Evolutionary conservation across 2,113 vertebrate genomes (phyloP).

Genomic region (Thermophis baileyi): DNA sequence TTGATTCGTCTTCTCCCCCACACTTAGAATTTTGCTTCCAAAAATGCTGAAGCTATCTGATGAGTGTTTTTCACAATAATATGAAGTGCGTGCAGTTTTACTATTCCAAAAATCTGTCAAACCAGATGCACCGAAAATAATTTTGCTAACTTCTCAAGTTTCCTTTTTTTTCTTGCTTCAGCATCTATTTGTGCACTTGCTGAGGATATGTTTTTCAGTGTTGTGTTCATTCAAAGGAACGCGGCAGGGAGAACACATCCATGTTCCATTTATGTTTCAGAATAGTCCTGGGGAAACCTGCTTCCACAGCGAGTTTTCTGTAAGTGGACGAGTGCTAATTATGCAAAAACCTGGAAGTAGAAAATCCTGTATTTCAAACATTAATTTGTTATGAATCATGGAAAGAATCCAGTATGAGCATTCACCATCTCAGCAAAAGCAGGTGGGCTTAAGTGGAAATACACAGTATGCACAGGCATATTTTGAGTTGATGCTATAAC

Average conservation of each 20-base stretch:
- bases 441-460: background rate
- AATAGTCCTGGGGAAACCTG: background rate
- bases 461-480: background rate
- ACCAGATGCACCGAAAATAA: background rate
- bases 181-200: background rate
- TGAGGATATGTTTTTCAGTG: background rate
- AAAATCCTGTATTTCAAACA: background rate
- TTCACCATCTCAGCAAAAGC: background rate
- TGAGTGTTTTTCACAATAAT: background rate
- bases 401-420: background rate
- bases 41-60: background rate
- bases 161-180: background rate
- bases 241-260: background rate
- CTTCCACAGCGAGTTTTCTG: background rate
- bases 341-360: no score
- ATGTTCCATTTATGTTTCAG: background rate
- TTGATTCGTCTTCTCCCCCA: no score
- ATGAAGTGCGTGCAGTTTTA: background rate
- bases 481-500: background rate
- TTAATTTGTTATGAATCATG: background rate
- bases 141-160: background rate
- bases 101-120: background rate
- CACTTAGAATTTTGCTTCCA: background rate
- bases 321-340: no score
- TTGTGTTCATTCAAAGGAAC: background rate